phyloP scores from a whole-genome alignment of 2,113 vertebrate species.

The Perca schrenkii region DNA sequence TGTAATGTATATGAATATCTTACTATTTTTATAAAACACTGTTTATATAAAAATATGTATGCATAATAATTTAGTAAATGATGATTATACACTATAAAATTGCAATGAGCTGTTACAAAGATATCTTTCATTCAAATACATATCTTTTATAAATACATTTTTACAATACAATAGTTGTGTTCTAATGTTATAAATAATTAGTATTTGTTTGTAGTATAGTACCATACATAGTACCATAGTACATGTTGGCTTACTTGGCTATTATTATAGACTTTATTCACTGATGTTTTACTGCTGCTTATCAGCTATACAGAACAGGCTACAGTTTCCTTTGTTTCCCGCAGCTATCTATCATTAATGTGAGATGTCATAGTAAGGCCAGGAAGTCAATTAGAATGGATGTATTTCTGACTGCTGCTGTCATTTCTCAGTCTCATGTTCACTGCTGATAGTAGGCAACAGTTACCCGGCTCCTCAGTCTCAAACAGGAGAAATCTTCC shows the following conservation, averaged over 20 bases:
- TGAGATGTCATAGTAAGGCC: slow-evolving; percentile 71
- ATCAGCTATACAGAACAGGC: slow-evolving; percentile 15
- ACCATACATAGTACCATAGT: neutral
- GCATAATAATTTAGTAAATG: neutral
- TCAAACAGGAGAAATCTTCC: slow-evolving; percentile 65
- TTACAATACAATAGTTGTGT: neutral
- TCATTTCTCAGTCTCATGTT: slow-evolving; percentile 79
- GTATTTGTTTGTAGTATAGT: neutral
- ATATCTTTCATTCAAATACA: neutral
- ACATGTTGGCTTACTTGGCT: neutral
- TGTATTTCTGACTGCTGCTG: slow-evolving; percentile 73
- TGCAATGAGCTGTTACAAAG: neutral
- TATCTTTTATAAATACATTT: neutral
- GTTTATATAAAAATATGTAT: neutral
- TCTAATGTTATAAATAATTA: neutral
- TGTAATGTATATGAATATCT: neutral
- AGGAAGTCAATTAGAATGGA: slow-evolving; percentile 85
- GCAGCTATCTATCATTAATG: slow-evolving; percentile 77
- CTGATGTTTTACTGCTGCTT: slow-evolving; percentile 14
- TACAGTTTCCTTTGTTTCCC: slow-evolving; percentile 63
- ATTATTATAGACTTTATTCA: neutral
- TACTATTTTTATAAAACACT: neutral
- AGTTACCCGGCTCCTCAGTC: slow-evolving; percentile 48
- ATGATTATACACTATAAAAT: neutral
- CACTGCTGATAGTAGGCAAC: slow-evolving; percentile 49